Evolutionary conservation across 2,888 invertebrate species (phyloP), one percentile per base, ranked within the genome.

Genomic region (Apamea sordens): DNA sequence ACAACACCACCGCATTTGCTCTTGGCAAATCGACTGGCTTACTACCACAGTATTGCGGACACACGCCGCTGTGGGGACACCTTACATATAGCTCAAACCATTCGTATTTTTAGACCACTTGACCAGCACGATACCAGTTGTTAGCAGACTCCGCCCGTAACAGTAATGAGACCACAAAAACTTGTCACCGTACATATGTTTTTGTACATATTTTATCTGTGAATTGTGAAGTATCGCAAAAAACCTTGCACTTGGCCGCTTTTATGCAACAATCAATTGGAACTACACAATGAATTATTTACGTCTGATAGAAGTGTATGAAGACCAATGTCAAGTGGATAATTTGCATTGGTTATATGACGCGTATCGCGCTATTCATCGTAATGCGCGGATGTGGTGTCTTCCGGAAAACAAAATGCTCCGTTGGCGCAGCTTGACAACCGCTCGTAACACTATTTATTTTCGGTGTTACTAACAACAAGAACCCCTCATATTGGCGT

Each of bases 241-340:
- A 83, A 77, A 80, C 91, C 89, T 91, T 90, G 88, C 81, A 86
- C 90, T 89, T 90, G 89, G 82, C 84, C 86, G 84, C 80, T 77
- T 86, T 86, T 77, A 85, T 82, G 77, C 77, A 72, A 77, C 64
- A 73, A 83, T 83, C 78, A 77, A 81, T 74, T 78, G 28, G 32
- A 77, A 65, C 74, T 67, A 74, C 69, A 76, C 71, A 82, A 81
- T 88, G 70, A 79, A 86, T 84, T 84, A 87, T 87, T 85, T 82
- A 85, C 78, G 76, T 76, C 44, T 73, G 76, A 83, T 84, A 73
- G 65, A 85, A 79, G 77, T 80, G 80, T 83, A 82, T 86, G 73
- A 83, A 85, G 70, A 85, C 88, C 92, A 89, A 90, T 90, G 88
- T 90, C 89, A 90, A 89, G 85, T 83, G 89, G 83, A 85, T 84